phyloP scores from a whole-genome alignment of 2,888 invertebrate species.

The Drosophila pseudotakahashii region DNA sequence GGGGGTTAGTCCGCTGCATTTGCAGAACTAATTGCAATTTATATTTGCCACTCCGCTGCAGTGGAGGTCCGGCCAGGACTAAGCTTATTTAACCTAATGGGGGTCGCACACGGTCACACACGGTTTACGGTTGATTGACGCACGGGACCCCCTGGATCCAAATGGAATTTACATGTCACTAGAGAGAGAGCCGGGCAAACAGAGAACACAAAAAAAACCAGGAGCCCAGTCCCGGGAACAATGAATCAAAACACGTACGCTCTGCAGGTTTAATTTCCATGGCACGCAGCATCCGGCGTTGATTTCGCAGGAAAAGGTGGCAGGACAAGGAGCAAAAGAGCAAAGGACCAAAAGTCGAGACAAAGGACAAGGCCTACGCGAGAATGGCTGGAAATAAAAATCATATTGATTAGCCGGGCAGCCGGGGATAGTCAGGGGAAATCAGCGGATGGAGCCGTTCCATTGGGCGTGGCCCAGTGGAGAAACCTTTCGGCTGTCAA shows the following conservation, averaged over 20 bases:
- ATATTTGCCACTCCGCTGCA: conserved; percentile 40
- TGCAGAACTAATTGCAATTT: conserved; percentile 56
- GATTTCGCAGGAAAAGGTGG: conserved; percentile 50
- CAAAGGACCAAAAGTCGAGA: conserved; percentile 8
- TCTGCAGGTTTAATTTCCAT: conserved; percentile 56
- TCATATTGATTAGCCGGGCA: conserved; percentile 70
- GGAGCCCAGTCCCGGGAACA: too few relatives aligned
- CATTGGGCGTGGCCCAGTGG: conserved; percentile 44
- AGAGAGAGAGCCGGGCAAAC: conserved; percentile 24
- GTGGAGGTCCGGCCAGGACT: conserved; percentile 20
- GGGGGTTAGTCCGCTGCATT: conserved; percentile 23
- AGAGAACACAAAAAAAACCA: conserved; percentile 3
- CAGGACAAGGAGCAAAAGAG: background rate
- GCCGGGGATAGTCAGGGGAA: conserved; percentile 56
- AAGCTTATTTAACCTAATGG: conserved; percentile 42
- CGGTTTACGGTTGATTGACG: conserved; percentile 50
- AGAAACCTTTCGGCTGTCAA: conserved; percentile 65
- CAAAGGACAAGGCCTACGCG: conserved; percentile 2
- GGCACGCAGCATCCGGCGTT: conserved; percentile 71
- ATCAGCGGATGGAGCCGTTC: conserved; percentile 47
- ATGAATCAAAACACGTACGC: conserved; percentile 49
- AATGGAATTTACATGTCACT: conserved; percentile 53
- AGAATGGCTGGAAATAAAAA: conserved; percentile 51
- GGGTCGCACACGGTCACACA: conserved; percentile 10
- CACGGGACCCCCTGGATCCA: conserved; percentile 17